A percentile compares a stretch with the other conserved stretches of the same genome.
phyloP scores from a whole-genome alignment of 2,888 invertebrate species.

The Cryptocephalus moraei region DNA sequence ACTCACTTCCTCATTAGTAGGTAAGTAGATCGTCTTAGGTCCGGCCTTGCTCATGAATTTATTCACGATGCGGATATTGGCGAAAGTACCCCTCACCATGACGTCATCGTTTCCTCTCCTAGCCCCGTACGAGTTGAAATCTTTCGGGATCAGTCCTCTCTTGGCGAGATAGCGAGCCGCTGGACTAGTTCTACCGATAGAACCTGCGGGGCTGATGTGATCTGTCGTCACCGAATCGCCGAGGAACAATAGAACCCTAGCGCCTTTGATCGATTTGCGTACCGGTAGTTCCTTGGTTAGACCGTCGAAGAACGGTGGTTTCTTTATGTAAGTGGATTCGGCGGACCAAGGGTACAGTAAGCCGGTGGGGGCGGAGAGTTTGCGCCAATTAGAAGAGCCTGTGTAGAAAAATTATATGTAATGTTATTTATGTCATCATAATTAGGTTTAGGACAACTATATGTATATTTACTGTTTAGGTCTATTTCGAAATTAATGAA shows the following conservation, averaged over 20 bases:
- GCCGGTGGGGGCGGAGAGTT: conserved; percentile 35
- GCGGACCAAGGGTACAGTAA: conserved; percentile 82
- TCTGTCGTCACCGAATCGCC: conserved; percentile 98
- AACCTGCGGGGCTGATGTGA: conserved; percentile 97
- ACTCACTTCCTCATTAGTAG: conserved; percentile 67
- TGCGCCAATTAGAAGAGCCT: conserved; percentile 15
- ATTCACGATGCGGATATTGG: conserved; percentile 92
- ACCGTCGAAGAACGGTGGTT: conserved; percentile 86
- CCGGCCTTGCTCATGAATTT: conserved; percentile 72
- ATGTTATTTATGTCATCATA: too few relatives aligned
- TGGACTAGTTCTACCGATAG: conserved; percentile 89
- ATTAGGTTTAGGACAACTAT: too few relatives aligned
- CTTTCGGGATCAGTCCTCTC: conserved; percentile 73
- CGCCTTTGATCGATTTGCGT: conserved; percentile 53
- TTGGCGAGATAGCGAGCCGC: conserved; percentile 71
- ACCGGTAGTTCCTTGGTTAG: conserved; percentile 51
- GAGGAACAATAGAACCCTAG: conserved; percentile 74
- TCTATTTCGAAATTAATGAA: too few relatives aligned
- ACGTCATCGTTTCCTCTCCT: conserved; percentile 95
- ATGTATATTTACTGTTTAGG: too few relatives aligned
- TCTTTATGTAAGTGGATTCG: conserved; percentile 89
- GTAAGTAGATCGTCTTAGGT: conserved; percentile 78
- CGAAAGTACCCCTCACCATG: conserved; percentile 97
- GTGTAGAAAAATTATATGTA: not conserved
- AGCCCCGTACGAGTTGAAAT: conserved; percentile 98